phyloP scores from a whole-genome alignment of 1,140 invertebrate genomes.

The Venustaconcha ellipsiformis region DNA sequence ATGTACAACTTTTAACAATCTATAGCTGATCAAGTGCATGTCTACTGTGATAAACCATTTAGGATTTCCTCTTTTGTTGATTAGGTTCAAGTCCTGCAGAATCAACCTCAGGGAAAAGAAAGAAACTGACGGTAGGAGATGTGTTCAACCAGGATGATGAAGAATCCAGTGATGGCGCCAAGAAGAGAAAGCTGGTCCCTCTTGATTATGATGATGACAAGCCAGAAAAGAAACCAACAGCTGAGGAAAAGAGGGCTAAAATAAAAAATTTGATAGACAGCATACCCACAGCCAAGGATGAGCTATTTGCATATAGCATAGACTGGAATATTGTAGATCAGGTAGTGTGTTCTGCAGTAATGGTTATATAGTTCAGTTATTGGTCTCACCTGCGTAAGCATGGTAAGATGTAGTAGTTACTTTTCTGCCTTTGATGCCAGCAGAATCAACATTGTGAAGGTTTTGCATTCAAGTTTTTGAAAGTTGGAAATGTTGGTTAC shows the following conservation, averaged over 20 bases:
- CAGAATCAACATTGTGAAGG: too few relatives aligned
- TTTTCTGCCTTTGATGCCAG: too few relatives aligned
- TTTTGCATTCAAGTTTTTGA: too few relatives aligned
- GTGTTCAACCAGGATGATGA: slow-evolving; percentile 93
- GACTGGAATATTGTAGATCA: slow-evolving; percentile 91
- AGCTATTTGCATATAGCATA: slow-evolving; percentile 92
- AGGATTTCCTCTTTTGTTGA: background rate
- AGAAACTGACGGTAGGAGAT: slow-evolving; percentile 86
- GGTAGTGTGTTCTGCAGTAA: slow-evolving; percentile 68
- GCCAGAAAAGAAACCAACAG: slow-evolving; percentile 63
- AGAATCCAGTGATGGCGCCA: slow-evolving; percentile 73
- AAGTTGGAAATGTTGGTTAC: too few relatives aligned
- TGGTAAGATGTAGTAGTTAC: too few relatives aligned
- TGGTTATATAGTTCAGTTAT: too few relatives aligned
- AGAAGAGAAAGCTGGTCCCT: slow-evolving; percentile 87
- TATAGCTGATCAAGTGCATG: too few relatives aligned
- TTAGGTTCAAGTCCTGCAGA: slow-evolving; percentile 38
- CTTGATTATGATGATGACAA: slow-evolving; percentile 74
- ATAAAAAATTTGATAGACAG: slow-evolving; percentile 98
- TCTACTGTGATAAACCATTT: too few relatives aligned
- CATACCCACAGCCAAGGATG: slow-evolving; percentile 97
- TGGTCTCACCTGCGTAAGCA: too few relatives aligned
- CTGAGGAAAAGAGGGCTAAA: slow-evolving; percentile 94
- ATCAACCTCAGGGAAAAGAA: slow-evolving; percentile 70
- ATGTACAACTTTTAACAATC: too few relatives aligned